phyloP scores from a whole-genome alignment of 2,888 invertebrate species.

The Melikaiella ostensackeni region DNA sequence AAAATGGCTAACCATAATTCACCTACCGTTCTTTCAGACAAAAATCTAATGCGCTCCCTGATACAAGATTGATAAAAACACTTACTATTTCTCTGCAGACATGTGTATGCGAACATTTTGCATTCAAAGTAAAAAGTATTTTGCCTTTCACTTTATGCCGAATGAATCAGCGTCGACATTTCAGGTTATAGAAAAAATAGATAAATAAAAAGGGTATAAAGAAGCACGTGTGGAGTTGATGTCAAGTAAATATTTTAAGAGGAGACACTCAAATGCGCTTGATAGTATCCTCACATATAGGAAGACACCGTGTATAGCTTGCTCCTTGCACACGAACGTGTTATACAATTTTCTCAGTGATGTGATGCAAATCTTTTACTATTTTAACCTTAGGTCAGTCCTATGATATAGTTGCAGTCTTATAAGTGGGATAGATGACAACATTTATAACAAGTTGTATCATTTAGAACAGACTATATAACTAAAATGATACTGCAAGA shows the following conservation, averaged over 20 bases:
- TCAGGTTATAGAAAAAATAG: slow-evolving; percentile 2
- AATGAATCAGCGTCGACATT: slow-evolving; percentile 20
- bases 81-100: slow-evolving; percentile 4
- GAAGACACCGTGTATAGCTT: slow-evolving; percentile 47
- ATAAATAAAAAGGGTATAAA: background rate
- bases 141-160: slow-evolving; percentile 31
- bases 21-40: background rate
- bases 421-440: background rate
- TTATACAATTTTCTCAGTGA: slow-evolving; percentile 3
- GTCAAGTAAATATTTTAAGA: slow-evolving; percentile 6
- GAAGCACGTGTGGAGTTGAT: background rate
- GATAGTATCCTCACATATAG: slow-evolving; percentile 61
- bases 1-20: slow-evolving; percentile 31
- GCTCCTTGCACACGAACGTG: slow-evolving; percentile 39
- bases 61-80: slow-evolving; percentile 29
- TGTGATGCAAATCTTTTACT: slow-evolving; percentile 7
- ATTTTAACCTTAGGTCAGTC: slow-evolving; percentile 1
- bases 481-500: background rate
- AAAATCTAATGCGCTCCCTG: slow-evolving; percentile 5
- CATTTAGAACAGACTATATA: background rate
- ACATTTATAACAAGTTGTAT: slow-evolving; percentile 11
- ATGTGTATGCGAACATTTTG: background rate
- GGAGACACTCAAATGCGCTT: slow-evolving; percentile 39
- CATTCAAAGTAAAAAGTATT: slow-evolving; percentile 2
- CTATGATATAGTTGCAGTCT: background rate